Percentiles rank a stretch among this genome's conserved stretches.
Conservation (phyloP, 2,797 vertebrate genomes). For the Scarus forsteni region DNA sequence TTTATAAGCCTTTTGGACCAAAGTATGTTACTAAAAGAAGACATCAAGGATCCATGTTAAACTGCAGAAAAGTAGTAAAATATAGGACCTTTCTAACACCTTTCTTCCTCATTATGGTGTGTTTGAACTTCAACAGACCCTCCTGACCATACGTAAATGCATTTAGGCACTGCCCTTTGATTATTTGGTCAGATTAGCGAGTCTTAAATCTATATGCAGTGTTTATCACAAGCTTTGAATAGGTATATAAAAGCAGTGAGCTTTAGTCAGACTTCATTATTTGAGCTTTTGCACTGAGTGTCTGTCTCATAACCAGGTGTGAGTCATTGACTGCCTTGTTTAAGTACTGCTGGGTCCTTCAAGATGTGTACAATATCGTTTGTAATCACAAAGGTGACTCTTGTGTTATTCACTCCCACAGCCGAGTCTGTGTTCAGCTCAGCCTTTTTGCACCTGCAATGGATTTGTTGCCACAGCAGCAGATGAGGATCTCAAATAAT, state of each 20-base stretch:
- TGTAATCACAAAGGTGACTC: conserved; percentile 63
- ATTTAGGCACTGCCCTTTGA: too few species aligned
- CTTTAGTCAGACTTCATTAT: conserved; percentile 53
- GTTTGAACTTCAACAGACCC: too few species aligned
- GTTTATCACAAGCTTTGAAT: background rate
- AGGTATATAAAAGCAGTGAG: conserved; percentile 12
- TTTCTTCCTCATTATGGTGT: too few species aligned
- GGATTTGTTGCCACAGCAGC: conserved; percentile 72
- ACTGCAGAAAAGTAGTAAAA: too few species aligned
- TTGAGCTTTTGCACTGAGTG: conserved; percentile 43
- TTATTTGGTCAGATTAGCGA: too few species aligned
- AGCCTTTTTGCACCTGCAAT: conserved; percentile 69
- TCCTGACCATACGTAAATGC: too few species aligned
- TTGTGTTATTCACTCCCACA: conserved; percentile 62
- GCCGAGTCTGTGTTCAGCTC: conserved; percentile 39
- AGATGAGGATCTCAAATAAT: conserved; percentile 67
- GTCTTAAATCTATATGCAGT: background rate
- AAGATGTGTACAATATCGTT: conserved; percentile 41
- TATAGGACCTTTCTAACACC: too few species aligned
- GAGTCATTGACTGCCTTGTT: conserved; percentile 63
- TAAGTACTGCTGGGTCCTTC: conserved; percentile 50
- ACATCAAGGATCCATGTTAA: too few species aligned
- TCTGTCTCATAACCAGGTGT: conserved; percentile 42
- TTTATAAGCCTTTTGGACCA: too few species aligned
- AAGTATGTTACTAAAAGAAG: too few species aligned